phyloP scores from a whole-genome alignment of 1,140 invertebrate genomes.

The Muscidifurax raptorellus region DNA sequence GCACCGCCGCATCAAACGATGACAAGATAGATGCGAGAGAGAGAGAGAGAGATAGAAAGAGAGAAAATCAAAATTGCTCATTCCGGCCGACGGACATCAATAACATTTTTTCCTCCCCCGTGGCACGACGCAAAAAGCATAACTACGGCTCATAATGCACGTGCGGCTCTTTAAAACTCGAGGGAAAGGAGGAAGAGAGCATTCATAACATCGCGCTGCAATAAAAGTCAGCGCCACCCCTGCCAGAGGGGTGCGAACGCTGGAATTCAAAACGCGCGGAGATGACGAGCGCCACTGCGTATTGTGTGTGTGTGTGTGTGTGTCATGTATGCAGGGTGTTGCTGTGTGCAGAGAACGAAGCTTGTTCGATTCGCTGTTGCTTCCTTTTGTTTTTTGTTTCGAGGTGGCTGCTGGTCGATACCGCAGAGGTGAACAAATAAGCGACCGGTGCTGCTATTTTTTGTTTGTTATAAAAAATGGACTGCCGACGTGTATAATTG shows the following conservation, averaged over 20 bases:
- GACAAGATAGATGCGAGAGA: conserved; percentile 44
- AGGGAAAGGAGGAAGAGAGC: conserved; percentile 45
- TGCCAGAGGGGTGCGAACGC: background rate
- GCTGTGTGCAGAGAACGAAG: conserved; percentile 53
- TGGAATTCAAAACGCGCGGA: conserved; percentile 52
- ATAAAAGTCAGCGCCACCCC: conserved; percentile 58
- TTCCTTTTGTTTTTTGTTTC: conserved; percentile 7
- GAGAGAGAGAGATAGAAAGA: background rate
- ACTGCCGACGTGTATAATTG: too few species aligned
- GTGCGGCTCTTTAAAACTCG: conserved; percentile 19
- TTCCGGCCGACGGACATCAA: conserved; percentile 52
- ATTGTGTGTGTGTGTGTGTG: background rate
- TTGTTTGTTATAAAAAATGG: too few species aligned
- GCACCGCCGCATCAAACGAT: conserved; percentile 36
- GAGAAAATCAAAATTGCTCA: conserved; percentile 53
- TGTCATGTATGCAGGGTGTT: background rate
- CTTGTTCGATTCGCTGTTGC: background rate
- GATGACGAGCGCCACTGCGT: conserved; percentile 9
- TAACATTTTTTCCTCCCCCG: conserved; percentile 40
- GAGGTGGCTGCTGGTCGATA: too few species aligned
- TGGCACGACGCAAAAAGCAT: conserved; percentile 53
- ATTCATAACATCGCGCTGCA: conserved; percentile 60
- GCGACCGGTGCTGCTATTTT: background rate
- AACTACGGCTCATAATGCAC: conserved; percentile 45
- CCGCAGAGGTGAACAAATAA: conserved; percentile 5